Base-by-base conservation (phyloP, 2,888 invertebrate species). In the Oxytorus armatus region DNA sequence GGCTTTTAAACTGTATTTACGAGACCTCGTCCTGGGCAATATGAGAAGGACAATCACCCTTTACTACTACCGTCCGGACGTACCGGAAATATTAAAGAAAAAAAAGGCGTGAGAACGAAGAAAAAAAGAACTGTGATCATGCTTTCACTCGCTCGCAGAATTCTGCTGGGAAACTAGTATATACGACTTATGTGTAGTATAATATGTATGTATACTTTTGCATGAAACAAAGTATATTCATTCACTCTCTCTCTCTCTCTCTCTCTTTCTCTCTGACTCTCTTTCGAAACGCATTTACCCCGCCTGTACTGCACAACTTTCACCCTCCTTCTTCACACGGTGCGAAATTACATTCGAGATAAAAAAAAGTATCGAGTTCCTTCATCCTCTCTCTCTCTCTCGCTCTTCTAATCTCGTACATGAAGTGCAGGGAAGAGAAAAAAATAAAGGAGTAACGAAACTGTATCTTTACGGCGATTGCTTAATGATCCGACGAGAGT, bases 1-100 rank as follows among this genome's bases (percentile, higher is more conserved):
- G 83, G 83, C 83, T 84, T 86, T 86, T 84, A 84, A 86, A 83
- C 81, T 82, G 75, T 85, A 84, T 85, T 84, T 84, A 86, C 82
- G 84, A 75, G 83, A 79, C 81, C 76, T 83, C 81, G 83, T 78
- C 66, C 66, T 11, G 39, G 80, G 83, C 81, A 84, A 84, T 86
- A 85, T 85, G 80, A 85, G 76, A 81, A 55, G 77, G 77, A 83
- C 83, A 83, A 85, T 86, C 83, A 81, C 83, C 83, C 47, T 25
- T n/a, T 36, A 57, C 49, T 36, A 18, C 75, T 59, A 21, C 63
- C 65, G 25, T 57, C 44, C 47, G 29, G 21, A 51, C 73, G 68
- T 69, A 79, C 72, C 69, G 68, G 81, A 85, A 83, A 83, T 81
- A 85, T 84, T 81, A 83, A 78, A 79, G 39, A 72, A 36, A 55